phyloP scores from a whole-genome alignment of 2,113 vertebrate species.

The Naja naja region DNA sequence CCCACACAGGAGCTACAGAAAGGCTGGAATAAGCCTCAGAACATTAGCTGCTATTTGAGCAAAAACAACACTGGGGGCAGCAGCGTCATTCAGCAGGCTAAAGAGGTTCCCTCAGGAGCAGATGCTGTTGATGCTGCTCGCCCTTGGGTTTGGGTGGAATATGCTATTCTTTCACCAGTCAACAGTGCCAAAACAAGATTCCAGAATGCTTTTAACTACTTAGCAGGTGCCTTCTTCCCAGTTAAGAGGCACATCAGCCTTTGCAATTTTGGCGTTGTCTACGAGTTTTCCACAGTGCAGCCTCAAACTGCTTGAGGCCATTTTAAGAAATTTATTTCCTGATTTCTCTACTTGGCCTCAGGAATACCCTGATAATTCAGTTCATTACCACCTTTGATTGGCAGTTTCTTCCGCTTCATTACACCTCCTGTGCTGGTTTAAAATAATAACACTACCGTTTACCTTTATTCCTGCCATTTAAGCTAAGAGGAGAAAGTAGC shows the following conservation, averaged over 20 bases:
- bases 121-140: background rate
- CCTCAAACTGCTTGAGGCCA: background rate
- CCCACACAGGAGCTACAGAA: background rate
- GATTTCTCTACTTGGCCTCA: background rate
- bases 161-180: background rate
- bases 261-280: background rate
- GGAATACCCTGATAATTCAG: background rate
- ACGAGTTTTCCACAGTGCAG: background rate
- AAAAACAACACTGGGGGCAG: slow-evolving; percentile 11
- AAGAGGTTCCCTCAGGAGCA: background rate
- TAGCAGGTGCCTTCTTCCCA: background rate
- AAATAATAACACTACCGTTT: background rate
- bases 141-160: background rate
- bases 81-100: background rate
- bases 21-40: slow-evolving; percentile 45
- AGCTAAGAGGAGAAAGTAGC: background rate
- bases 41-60: slow-evolving; percentile 46
- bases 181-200: background rate
- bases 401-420: background rate
- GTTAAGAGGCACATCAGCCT: background rate
- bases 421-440: background rate
- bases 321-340: background rate
- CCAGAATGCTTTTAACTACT: background rate
- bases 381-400: background rate
- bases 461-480: background rate